Evolutionary conservation across 2,113 vertebrate species (phyloP).

Genomic region (Lepus timidus): DNA sequence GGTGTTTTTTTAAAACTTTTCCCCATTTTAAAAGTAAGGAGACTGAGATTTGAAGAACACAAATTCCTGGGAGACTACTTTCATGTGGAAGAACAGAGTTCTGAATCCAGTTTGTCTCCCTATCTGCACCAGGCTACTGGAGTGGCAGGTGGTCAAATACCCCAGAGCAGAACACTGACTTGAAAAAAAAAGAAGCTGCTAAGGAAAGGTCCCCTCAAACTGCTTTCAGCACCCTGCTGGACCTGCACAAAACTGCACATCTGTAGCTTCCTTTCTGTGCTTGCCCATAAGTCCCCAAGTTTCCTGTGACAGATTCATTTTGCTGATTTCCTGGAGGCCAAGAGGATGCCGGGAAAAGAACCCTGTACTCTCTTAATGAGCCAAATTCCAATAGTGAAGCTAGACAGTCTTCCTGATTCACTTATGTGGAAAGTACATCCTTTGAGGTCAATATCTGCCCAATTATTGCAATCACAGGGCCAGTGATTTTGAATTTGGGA

Average conservation of each 20-base stretch:
- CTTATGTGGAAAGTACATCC: neutral
- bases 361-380: neutral
- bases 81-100: neutral
- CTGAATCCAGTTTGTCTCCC: too few relatives aligned
- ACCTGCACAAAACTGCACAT: too few relatives aligned
- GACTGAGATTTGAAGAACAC: neutral
- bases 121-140: neutral
- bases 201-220: neutral
- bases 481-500: neutral
- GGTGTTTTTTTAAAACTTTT: neutral
- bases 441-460: neutral
- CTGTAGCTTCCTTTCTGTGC: accelerated
- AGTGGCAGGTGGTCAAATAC: too few relatives aligned
- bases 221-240: neutral
- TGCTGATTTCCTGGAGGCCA: neutral
- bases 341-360: neutral
- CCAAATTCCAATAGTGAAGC: neutral
- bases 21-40: neutral
- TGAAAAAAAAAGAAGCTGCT: too few relatives aligned
- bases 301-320: neutral
- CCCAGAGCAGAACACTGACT: neutral
- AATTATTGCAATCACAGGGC: neutral
- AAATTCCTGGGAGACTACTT: neutral
- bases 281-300: neutral
- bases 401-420: neutral